Evolutionary conservation across 2,113 vertebrate species (phyloP).

Genomic region (Acinonyx jubatus): DNA sequence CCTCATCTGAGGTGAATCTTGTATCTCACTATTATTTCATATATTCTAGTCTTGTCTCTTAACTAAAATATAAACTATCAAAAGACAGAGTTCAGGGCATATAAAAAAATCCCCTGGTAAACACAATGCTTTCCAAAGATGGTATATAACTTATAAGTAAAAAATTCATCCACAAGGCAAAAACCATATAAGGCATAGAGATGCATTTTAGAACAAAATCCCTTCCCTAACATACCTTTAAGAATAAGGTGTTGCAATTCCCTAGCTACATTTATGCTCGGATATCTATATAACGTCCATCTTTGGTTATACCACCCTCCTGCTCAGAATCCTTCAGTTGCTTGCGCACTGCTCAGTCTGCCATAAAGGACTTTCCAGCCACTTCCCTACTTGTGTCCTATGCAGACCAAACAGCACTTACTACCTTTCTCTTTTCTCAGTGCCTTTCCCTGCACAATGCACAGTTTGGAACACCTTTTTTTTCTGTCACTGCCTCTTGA

Average conservation of each 20-base stretch:
- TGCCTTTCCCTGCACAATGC: neutral
- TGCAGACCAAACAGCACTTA: neutral
- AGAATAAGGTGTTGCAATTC: neutral
- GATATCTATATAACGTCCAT: neutral
- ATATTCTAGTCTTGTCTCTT: neutral
- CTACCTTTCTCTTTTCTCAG: neutral
- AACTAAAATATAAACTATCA: neutral
- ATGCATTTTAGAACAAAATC: neutral
- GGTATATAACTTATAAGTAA: neutral
- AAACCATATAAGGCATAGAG: neutral
- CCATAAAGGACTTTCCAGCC: neutral
- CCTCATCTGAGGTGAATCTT: neutral
- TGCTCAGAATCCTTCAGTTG: neutral
- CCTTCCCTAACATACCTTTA: neutral
- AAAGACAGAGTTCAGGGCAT: neutral
- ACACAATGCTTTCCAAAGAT: neutral
- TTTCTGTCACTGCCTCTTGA: neutral
- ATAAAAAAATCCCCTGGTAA: neutral
- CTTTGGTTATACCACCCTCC: neutral
- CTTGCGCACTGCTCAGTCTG: neutral
- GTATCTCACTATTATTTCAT: neutral
- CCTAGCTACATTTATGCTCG: neutral
- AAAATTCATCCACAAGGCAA: neutral
- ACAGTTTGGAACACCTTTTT: neutral
- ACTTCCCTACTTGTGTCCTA: neutral